Percentiles rank a stretch among this genome's conserved stretches.
phyloP scores from a whole-genome alignment of 1,140 invertebrate genomes.

The Harlomillsia oculata region DNA sequence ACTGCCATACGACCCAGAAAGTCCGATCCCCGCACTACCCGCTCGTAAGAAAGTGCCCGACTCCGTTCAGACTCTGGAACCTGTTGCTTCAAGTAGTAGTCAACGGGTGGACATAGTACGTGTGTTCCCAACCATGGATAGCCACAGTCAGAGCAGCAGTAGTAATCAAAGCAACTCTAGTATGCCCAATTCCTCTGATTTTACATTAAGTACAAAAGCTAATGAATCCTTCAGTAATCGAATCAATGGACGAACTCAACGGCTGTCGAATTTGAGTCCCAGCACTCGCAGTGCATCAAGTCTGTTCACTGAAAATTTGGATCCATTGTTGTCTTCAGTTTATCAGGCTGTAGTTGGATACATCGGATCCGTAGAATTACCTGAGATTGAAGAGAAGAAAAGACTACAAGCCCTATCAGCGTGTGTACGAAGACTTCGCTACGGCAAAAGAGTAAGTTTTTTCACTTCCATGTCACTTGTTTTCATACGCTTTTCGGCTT shows the following conservation, averaged over 20 bases:
- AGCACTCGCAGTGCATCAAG: slow-evolving; percentile 17
- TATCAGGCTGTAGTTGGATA: slow-evolving; percentile 72
- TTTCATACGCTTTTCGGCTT: too few relatives aligned
- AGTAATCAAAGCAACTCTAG: not conserved
- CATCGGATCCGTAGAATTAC: slow-evolving; percentile 89
- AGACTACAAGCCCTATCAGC: slow-evolving; percentile 54
- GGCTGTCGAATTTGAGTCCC: slow-evolving; percentile 13
- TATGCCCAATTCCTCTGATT: too few relatives aligned
- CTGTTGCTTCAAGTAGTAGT: not conserved
- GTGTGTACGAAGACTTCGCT: slow-evolving; percentile 75
- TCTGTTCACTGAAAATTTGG: slow-evolving; percentile 7
- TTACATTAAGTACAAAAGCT: too few relatives aligned
- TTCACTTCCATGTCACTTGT: too few relatives aligned
- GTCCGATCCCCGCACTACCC: slow-evolving; percentile 22
- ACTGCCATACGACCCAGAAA: slow-evolving; percentile 27
- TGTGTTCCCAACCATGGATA: slow-evolving; percentile 23
- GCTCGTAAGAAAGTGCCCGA: slow-evolving; percentile 1
- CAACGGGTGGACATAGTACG: slow-evolving; percentile 19
- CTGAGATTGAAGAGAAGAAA: slow-evolving; percentile 54
- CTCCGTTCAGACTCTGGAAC: too few relatives aligned
- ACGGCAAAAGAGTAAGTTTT: slow-evolving; percentile 68
- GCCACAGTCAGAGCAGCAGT: slow-evolving; percentile 4
- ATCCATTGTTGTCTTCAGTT: not conserved
- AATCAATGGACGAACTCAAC: slow-evolving; percentile 20
- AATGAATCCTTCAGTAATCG: too few relatives aligned